phyloP scores from a whole-genome alignment of 2,113 vertebrate genomes.

The Daubentonia madagascariensis region DNA sequence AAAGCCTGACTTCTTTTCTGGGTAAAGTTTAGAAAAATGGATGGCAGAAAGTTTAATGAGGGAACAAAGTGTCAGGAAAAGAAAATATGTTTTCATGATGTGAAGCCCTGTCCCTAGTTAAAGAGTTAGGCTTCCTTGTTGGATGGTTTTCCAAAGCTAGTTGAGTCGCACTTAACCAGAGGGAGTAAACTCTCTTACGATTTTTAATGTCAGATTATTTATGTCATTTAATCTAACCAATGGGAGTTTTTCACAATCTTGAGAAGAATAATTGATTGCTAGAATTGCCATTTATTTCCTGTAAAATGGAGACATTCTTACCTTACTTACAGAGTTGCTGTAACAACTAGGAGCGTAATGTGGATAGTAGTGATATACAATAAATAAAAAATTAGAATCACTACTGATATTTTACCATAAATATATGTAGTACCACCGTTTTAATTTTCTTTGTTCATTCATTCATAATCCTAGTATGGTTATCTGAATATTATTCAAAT shows the following conservation, averaged over 20 bases:
- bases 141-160: not conserved
- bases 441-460: not conserved
- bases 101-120: not conserved
- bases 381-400: not conserved
- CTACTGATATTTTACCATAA: not conserved
- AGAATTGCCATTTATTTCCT: not conserved
- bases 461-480: not conserved
- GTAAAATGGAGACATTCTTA: not conserved
- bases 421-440: not conserved
- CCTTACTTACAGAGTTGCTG: not conserved
- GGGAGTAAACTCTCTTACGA: not conserved
- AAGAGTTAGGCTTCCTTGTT: not conserved
- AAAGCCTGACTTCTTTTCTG: not conserved
- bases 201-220: not conserved
- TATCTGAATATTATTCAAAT: not conserved
- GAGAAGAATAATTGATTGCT: not conserved
- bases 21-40: not conserved
- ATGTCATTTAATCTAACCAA: not conserved
- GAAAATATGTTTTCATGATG: not conserved
- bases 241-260: not conserved
- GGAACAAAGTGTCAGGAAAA: not conserved
- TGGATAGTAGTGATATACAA: not conserved
- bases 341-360: not conserved
- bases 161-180: not conserved
- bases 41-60: not conserved